Evolutionary conservation across 1,140 invertebrate genomes (phyloP).

Genomic region (Drosophila murphyi): DNA sequence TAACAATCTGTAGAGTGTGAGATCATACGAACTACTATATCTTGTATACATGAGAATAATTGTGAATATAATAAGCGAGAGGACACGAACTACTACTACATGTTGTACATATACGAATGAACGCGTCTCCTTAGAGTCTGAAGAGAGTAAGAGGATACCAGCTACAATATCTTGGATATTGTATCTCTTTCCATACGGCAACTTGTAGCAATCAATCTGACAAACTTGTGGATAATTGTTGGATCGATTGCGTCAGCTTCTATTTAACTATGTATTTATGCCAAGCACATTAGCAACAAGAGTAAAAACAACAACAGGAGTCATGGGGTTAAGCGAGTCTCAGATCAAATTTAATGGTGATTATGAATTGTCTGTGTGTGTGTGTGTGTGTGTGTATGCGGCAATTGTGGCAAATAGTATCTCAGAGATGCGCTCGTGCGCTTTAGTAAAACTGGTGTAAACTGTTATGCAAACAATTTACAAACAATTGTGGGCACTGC

Average conservation of each 20-base stretch:
- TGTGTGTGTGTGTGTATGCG: not conserved
- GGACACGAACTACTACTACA: too few relatives aligned
- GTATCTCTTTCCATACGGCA: too few relatives aligned
- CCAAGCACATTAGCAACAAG: slow-evolving; percentile 21
- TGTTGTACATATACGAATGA: too few relatives aligned
- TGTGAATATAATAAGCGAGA: too few relatives aligned
- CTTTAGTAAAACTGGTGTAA: slow-evolving; percentile 65
- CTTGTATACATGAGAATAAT: too few relatives aligned
- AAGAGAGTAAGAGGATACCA: too few relatives aligned
- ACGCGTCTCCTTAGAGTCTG: too few relatives aligned
- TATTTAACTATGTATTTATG: not conserved
- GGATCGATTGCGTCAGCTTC: slow-evolving; percentile 18
- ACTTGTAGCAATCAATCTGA: too few relatives aligned
- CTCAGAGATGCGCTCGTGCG: slow-evolving; percentile 35
- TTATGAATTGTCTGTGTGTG: slow-evolving; percentile 22
- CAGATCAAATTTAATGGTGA: slow-evolving; percentile 13
- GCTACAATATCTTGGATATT: too few relatives aligned
- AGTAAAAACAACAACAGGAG: slow-evolving; percentile 3
- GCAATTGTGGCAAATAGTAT: slow-evolving; percentile 37
- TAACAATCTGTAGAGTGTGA: too few relatives aligned
- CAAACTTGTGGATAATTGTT: not conserved
- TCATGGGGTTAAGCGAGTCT: slow-evolving; percentile 5
- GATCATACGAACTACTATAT: too few relatives aligned
- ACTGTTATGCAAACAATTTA: slow-evolving; percentile 79
- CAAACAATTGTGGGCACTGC: slow-evolving; percentile 42